Conservation (phyloP, 2,113 vertebrate species). For the Proterorhinus semilunaris region DNA sequence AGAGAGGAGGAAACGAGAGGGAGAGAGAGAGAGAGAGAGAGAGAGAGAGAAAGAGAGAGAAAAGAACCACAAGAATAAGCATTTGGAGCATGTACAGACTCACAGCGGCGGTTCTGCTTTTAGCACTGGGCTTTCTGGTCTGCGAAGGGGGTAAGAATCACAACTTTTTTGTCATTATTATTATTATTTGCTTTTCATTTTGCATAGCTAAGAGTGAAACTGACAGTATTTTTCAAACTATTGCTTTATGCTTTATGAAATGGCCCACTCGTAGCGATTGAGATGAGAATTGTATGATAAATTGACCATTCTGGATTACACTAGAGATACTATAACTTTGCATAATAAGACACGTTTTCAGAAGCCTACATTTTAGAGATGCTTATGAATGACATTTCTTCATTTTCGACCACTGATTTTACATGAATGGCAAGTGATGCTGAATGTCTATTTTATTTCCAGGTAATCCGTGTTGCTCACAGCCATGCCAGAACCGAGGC, state of each 20-base stretch:
- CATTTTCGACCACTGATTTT: background rate
- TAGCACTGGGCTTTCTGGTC: slow-evolving; percentile 57
- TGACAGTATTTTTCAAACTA: too few species aligned
- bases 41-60: too few species aligned
- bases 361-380: background rate
- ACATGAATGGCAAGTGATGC: background rate
- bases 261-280: too few species aligned
- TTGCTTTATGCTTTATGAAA: too few species aligned
- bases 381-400: background rate
- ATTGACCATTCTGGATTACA: too few species aligned
- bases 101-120: slow-evolving; percentile 40
- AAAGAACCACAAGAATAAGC: background rate
- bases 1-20: background rate
- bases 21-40: too few species aligned
- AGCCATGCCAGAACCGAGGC: slow-evolving; percentile 92
- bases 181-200: too few species aligned
- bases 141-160: slow-evolving; percentile 66
- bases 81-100: slow-evolving; percentile 62
- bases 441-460: background rate
- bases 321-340: too few species aligned
- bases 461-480: slow-evolving; percentile 92
- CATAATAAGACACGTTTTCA: too few species aligned
- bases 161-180: background rate
- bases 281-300: too few species aligned
- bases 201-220: too few species aligned